Evolutionary conservation across 2,888 invertebrate species (phyloP).

Genomic region (Epistrophe grossulariae): DNA sequence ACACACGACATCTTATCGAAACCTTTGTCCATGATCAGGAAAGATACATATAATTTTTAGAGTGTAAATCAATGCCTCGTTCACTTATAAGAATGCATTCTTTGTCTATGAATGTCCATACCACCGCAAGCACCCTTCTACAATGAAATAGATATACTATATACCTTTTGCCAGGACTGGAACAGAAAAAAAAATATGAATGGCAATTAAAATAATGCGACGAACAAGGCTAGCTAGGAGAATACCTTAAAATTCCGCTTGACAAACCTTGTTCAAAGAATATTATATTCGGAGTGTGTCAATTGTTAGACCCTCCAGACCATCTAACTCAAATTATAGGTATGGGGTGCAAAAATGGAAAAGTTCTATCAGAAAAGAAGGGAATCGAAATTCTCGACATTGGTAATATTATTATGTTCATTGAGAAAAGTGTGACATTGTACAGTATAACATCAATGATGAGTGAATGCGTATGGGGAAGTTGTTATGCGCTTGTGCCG

Average conservation of each 20-base stretch:
- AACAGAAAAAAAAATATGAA: slow-evolving; percentile 50
- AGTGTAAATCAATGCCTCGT: slow-evolving; percentile 67
- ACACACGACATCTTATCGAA: slow-evolving; percentile 2
- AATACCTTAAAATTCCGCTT: slow-evolving; percentile 56
- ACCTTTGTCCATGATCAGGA: slow-evolving; percentile 33
- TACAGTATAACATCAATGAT: neutral
- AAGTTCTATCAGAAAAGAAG: slow-evolving; percentile 25
- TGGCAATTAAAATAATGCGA: slow-evolving; percentile 69
- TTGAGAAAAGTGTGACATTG: slow-evolving; percentile 55
- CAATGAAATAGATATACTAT: neutral
- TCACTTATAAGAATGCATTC: slow-evolving; percentile 42
- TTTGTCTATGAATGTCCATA: slow-evolving; percentile 38
- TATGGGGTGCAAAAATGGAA: slow-evolving; percentile 59
- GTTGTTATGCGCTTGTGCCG: slow-evolving; percentile 70
- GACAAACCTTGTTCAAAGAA: slow-evolving; percentile 41
- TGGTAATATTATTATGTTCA: slow-evolving; percentile 33
- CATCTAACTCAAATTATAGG: slow-evolving; percentile 25
- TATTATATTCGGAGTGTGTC: slow-evolving; percentile 60
- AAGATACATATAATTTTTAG: slow-evolving; percentile 15
- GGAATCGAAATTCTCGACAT: slow-evolving; percentile 43
- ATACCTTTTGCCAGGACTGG: neutral
- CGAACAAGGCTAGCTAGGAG: slow-evolving; percentile 40
- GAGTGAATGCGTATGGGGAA: slow-evolving; percentile 19
- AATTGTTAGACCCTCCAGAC: slow-evolving; percentile 20
- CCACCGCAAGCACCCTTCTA: slow-evolving; percentile 15